phyloP scores from a whole-genome alignment of 2,797 vertebrate species.

The Pantherophis alleghaniensis region DNA sequence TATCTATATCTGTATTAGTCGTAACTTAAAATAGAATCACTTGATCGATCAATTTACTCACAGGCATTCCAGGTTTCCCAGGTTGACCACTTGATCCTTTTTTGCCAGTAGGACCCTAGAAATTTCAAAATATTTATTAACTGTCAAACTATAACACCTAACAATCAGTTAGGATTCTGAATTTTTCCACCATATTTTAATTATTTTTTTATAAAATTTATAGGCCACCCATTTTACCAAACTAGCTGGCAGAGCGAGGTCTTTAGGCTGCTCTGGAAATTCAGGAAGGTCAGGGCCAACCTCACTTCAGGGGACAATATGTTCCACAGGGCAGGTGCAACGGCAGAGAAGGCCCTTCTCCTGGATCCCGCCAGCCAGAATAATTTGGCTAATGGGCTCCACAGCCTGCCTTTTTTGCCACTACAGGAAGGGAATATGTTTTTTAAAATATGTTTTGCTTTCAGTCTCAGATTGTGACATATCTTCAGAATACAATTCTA shows the following conservation, averaged over 20 bases:
- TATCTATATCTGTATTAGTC: neutral
- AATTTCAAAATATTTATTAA: slow-evolving; percentile 63
- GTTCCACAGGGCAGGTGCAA: too few species aligned
- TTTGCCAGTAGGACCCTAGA: slow-evolving; percentile 84
- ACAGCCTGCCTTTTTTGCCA: neutral
- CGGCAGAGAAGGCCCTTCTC: neutral
- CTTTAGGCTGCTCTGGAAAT: too few species aligned
- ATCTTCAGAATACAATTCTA: slow-evolving; percentile 1
- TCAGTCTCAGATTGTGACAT: slow-evolving; percentile 12
- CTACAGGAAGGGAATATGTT: fast-evolving
- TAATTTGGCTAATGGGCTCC: neutral
- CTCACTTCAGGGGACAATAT: too few species aligned
- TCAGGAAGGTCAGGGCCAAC: too few species aligned
- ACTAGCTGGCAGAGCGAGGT: too few species aligned
- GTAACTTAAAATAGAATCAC: slow-evolving; percentile 44
- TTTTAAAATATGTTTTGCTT: neutral
- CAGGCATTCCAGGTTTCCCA: slow-evolving; percentile 83
- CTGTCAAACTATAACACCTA: slow-evolving; percentile 10
- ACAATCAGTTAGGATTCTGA: slow-evolving; percentile 6
- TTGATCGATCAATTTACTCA: slow-evolving; percentile 73
- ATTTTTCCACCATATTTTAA: slow-evolving; percentile 10
- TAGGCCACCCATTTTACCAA: neutral
- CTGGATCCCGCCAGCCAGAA: neutral
- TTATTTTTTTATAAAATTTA: neutral
- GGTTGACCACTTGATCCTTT: slow-evolving; percentile 82